Conservation (phyloP, 2,113 vertebrate genomes). For the Saguinus imperator region DNA sequence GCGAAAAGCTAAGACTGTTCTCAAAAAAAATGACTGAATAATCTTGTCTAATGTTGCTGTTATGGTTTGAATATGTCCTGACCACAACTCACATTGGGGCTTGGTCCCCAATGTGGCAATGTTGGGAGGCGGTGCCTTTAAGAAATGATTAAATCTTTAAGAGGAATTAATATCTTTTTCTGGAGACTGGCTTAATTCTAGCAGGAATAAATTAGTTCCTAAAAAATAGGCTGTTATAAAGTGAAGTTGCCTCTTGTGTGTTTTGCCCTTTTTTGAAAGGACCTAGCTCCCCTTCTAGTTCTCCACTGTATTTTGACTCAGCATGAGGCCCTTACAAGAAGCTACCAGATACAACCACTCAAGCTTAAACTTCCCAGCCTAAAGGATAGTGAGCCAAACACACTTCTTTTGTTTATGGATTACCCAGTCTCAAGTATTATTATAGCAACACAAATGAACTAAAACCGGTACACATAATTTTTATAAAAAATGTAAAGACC, state of each 20-base stretch:
- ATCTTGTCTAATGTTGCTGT: conserved; percentile 3
- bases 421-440: background rate
- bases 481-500: background rate
- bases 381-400: background rate
- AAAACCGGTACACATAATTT: background rate
- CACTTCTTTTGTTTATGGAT: background rate
- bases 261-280: background rate
- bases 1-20: too few species aligned
- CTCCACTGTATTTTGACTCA: background rate
- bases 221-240: background rate
- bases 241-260: background rate
- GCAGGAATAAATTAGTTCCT: background rate
- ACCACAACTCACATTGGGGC: background rate
- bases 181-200: background rate
- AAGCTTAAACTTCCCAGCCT: background rate
- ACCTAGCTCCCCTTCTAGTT: background rate
- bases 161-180: background rate
- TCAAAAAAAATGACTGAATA: background rate
- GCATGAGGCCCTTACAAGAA: background rate
- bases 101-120: background rate
- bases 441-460: background rate
- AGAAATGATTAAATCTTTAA: background rate
- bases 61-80: background rate
- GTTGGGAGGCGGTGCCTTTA: background rate
- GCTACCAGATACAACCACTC: background rate